Conservation (phyloP, 1,140 invertebrate species). For the Ooceraea biroi region DNA sequence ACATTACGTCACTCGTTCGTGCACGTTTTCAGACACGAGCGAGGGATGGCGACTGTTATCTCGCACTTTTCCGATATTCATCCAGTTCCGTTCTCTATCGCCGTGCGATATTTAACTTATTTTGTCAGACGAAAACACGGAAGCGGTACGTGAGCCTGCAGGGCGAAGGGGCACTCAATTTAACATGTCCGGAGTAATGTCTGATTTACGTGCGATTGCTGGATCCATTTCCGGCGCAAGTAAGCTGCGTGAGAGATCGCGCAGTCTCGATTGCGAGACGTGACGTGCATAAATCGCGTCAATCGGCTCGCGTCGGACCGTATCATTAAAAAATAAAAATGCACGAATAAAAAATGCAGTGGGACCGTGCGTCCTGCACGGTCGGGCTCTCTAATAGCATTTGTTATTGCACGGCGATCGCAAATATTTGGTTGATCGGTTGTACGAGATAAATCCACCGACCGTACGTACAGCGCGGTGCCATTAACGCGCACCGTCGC, state of each 20-base stretch:
- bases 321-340: too few species aligned
- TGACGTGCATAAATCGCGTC: conserved; percentile 24
- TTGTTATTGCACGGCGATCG: not conserved
- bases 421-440: conserved; percentile 11
- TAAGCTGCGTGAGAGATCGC: conserved; percentile 44
- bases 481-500: conserved; percentile 20
- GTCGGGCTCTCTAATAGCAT: conserved; percentile 7
- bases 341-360: not conserved
- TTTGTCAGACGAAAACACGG: not conserved
- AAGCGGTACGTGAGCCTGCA: not conserved
- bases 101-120: not conserved
- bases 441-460: conserved; percentile 1
- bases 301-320: not conserved
- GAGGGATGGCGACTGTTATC: too few species aligned
- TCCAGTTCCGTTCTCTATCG: not conserved
- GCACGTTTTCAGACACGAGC: not conserved
- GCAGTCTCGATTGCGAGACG: conserved; percentile 24
- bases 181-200: conserved; percentile 21
- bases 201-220: conserved; percentile 50
- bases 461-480: too few species aligned
- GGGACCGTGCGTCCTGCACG: not conserved
- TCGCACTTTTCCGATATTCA: too few species aligned
- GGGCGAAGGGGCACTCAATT: not conserved
- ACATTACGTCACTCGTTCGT: conserved; percentile 14
- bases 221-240: conserved; percentile 42